Evolutionary conservation across 2,797 vertebrate genomes (phyloP).

Genomic region (Gila robusta): DNA sequence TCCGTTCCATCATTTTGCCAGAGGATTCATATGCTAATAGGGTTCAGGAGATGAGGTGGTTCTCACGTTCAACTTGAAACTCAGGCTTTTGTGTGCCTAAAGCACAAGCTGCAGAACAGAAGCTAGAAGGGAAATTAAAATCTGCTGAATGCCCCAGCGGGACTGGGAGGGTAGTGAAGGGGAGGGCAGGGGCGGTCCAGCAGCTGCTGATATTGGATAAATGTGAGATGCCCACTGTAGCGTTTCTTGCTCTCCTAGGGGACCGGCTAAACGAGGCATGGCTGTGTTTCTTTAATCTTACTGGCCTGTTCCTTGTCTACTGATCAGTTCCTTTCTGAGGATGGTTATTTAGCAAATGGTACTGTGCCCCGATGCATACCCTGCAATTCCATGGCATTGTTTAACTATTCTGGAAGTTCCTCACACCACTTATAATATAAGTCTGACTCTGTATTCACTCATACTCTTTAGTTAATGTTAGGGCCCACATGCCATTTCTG

Average conservation of each 20-base stretch:
- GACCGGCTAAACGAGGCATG: conserved; percentile 55
- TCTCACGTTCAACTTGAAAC: conserved; percentile 92
- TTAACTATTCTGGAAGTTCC: conserved; percentile 35
- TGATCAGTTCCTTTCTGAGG: conserved; percentile 38
- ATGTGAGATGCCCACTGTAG: conserved; percentile 63
- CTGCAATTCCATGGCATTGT: conserved; percentile 44
- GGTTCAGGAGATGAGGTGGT: conserved; percentile 94
- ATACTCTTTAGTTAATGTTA: not conserved
- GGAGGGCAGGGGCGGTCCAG: conserved; percentile 48
- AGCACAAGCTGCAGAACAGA: conserved; percentile 82
- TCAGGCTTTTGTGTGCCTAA: conserved; percentile 85
- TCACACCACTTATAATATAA: not conserved
- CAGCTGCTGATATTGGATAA: conserved; percentile 66
- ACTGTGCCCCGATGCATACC: not conserved
- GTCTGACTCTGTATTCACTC: not conserved
- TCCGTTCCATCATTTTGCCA: conserved; percentile 76
- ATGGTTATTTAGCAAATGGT: conserved; percentile 43
- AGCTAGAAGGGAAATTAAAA: conserved; percentile 88
- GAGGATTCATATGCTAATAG: conserved; percentile 92
- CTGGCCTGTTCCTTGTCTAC: conserved; percentile 49
- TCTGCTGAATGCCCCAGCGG: conserved; percentile 82
- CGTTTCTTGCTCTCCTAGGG: conserved; percentile 59
- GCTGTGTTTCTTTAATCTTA: conserved; percentile 55
- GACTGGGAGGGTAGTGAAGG: conserved; percentile 68
- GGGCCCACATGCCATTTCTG: not conserved